These are phyloP conservation scores for Pocota personata DNA, from an alignment of 2,888 invertebrate genomes.

Conservation along the genomic window DNA sequence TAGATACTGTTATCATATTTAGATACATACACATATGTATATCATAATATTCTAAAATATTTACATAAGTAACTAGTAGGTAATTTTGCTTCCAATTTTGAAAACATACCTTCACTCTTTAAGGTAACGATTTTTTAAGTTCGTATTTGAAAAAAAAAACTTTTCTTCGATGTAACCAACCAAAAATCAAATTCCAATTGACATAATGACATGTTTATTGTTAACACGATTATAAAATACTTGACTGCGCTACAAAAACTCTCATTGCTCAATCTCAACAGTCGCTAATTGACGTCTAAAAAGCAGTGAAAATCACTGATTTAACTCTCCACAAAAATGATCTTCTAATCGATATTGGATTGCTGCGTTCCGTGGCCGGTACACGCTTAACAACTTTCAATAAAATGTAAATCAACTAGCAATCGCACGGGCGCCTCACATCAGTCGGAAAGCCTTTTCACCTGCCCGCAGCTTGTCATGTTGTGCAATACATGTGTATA, in stretches of 20 bases:
- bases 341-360: slow-evolving; percentile 8
- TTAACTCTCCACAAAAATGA: background rate
- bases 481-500: background rate
- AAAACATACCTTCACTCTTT: too few species aligned
- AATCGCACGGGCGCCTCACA: background rate
- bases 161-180: too few species aligned
- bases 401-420: slow-evolving; percentile 28
- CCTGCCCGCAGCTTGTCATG: slow-evolving; percentile 30
- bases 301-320: background rate
- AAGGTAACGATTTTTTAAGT: too few species aligned
- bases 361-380: background rate
- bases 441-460: background rate
- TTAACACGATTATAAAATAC: background rate
- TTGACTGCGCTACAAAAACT: background rate
- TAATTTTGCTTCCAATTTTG: too few species aligned
- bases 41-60: too few species aligned
- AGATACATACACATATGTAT: too few species aligned
- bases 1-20: too few species aligned
- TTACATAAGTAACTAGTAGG: too few species aligned
- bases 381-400: slow-evolving; percentile 6
- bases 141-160: too few species aligned
- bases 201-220: background rate
- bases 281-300: background rate
- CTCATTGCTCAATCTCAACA: background rate
- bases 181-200: background rate